phyloP scores from a whole-genome alignment of 2,113 vertebrate species.

The Equus przewalskii region DNA sequence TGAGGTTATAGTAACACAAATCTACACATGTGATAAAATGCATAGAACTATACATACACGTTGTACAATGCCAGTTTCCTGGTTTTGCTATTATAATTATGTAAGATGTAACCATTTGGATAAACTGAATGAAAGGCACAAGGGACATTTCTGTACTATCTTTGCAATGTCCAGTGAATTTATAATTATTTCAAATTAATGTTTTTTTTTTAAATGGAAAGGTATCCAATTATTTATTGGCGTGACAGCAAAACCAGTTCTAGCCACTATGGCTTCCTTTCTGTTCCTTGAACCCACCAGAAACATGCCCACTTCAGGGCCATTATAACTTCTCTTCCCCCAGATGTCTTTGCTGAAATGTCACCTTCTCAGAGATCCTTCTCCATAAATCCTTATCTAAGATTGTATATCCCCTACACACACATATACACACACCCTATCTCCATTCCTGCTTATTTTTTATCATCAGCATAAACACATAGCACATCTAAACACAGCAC shows the following conservation, averaged over 20 bases:
- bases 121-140: not conserved
- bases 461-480: not conserved
- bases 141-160: not conserved
- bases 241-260: not conserved
- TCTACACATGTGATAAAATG: not conserved
- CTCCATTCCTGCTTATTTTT: not conserved
- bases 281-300: not conserved
- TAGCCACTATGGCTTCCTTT: not conserved
- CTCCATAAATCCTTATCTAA: not conserved
- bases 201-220: not conserved
- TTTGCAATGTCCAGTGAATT: not conserved
- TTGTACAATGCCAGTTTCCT: not conserved
- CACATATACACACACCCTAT: not conserved
- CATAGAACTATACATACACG: not conserved
- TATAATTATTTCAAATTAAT: not conserved
- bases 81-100: not conserved
- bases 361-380: not conserved
- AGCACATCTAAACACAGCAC: too few species aligned
- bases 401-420: not conserved
- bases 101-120: not conserved
- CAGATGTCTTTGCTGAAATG: not conserved
- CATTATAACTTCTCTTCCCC: not conserved
- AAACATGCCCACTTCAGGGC: not conserved
- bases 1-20: not conserved
- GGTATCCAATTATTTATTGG: not conserved